Evolutionary conservation across 2,888 invertebrate species (phyloP).

Genomic region (Byasa hedistus): DNA sequence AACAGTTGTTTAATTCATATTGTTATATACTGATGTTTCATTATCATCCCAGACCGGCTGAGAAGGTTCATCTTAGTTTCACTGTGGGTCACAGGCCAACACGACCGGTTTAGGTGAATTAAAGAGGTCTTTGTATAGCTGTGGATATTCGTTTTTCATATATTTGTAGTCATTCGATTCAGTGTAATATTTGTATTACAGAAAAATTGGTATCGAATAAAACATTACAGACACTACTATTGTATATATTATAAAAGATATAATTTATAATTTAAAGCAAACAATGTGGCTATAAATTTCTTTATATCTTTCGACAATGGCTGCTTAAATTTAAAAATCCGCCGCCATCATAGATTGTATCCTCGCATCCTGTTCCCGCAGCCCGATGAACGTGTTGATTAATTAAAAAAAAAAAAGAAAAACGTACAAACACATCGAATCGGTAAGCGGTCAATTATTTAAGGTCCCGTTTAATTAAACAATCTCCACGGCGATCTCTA

Average conservation of each 20-base stretch:
- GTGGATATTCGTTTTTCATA: no score
- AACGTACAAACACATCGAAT: constrained; percentile 20
- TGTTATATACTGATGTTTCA: no score
- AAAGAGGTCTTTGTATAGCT: no score
- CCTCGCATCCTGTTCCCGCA: constrained; percentile 24
- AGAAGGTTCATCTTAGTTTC: no score
- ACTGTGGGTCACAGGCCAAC: no score
- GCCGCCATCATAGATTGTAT: constrained; percentile 8
- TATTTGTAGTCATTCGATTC: no score
- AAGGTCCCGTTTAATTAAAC: constrained; percentile 34
- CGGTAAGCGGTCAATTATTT: constrained; percentile 27
- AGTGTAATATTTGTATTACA: no score
- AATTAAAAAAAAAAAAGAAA: constrained; percentile 33
- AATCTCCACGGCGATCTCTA: constrained; percentile 31
- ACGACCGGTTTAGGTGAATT: no score
- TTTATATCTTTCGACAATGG: constrained; percentile 13
- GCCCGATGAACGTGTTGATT: constrained; percentile 26
- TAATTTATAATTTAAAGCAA: constrained; percentile 3
- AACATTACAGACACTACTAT: no score
- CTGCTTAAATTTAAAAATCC: constrained; percentile 13
- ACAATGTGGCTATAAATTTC: constrained; percentile 20
- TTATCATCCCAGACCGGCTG: no score
- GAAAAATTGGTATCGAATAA: no score
- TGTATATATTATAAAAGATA: neutral
- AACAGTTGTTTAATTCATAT: no score